Percentiles rank a stretch among this genome's conserved stretches.
phyloP scores from a whole-genome alignment of 1,140 invertebrate species.

The Solenopsis invicta region DNA sequence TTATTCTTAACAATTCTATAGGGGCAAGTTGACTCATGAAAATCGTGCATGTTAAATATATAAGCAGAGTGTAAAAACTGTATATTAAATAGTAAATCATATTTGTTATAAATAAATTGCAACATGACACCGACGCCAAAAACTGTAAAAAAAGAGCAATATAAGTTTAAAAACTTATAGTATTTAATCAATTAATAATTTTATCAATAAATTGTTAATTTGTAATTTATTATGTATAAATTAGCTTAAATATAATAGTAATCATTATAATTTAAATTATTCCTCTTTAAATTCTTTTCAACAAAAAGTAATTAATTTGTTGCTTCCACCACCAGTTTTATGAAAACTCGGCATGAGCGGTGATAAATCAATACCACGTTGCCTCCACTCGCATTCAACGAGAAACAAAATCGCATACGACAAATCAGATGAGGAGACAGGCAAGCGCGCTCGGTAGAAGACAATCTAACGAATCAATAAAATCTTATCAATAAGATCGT shows the following conservation, averaged over 20 bases:
- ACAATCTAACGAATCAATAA: conserved; percentile 57
- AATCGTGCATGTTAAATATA: too few species aligned
- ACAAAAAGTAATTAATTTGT: neutral
- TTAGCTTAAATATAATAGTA: neutral
- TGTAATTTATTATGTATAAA: conserved; percentile 8
- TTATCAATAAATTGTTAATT: neutral
- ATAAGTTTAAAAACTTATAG: neutral
- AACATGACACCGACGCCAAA: too few species aligned
- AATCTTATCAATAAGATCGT: conserved; percentile 27
- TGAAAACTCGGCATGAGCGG: neutral
- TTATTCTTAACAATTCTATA: too few species aligned
- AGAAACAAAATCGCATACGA: conserved; percentile 45
- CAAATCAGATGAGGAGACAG: conserved; percentile 23
- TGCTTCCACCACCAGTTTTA: neutral
- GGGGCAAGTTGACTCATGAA: too few species aligned
- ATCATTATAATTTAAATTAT: neutral
- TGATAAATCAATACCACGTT: neutral
- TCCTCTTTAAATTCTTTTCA: neutral
- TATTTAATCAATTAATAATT: neutral
- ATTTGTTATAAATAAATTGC: neutral
- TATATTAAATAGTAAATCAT: too few species aligned
- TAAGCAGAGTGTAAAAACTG: too few species aligned
- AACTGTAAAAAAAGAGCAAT: neutral
- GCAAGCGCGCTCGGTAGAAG: conserved; percentile 47
- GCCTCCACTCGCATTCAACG: conserved; percentile 29